Base-by-base conservation (phyloP, 1,140 invertebrate species). In the Polypedilum vanderplanki region DNA sequence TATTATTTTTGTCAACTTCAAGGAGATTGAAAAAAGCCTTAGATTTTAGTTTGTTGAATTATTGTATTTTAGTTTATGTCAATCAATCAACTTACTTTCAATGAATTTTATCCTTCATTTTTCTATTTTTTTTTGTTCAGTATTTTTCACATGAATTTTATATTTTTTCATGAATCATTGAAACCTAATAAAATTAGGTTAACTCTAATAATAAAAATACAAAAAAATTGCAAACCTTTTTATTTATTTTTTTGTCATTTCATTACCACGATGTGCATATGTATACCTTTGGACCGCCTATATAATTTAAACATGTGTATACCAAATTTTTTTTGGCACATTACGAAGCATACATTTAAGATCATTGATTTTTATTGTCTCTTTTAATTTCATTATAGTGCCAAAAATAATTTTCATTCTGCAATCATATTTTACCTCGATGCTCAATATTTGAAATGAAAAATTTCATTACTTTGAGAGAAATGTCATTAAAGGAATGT, bases 201-300 rank as follows among this genome's bases (percentile, higher is more conserved):
- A 57, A n/a, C 46, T 57, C n/a, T 57, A 57, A n/a, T 57, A 33
- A 57, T 57, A 57, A 57, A 46, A 46, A 46, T 46, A 46, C n/a
- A n/a, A n/a, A 33, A 57, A 57, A 57, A n/a, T 57, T 15, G 4
- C n/a, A 57, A n/a, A n/a, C 15, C 41, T 57, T 57, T 1, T 57
- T 57, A 57, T 57, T 57, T 15, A n/a, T 57, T 57, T 15, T 12
- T 57, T 46, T 46, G 9, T n/a, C n/a, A n/a, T n/a, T n/a, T 46
- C 41, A 46, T 46, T 46, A 10, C 8, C 46, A 4, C n/a, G 4
- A 57, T 12, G 12, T 57, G 10, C 46, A 57, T 5, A 33, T 33
- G n/a, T n/a, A n/a, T 33, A 33, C 24, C 24, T 33, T 33, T 33
- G 46, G 46, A 57, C 46, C 46, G 15, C 46, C 46, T 57, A n/a